Conservation (phyloP, 1,140 invertebrate species). For the Leptinotarsa defecta region DNA sequence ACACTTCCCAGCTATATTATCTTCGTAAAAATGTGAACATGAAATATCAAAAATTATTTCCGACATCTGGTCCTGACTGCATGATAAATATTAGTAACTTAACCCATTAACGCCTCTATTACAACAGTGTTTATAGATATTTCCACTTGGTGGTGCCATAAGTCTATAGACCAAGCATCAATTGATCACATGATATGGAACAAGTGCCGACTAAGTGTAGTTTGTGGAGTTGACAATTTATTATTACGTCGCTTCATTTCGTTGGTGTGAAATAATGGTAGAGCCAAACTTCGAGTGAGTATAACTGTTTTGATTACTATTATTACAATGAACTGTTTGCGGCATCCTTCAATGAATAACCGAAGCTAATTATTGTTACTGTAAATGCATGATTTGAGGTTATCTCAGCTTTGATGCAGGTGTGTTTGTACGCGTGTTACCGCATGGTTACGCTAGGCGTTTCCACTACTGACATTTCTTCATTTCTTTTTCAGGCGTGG, state of each 20-base stretch:
- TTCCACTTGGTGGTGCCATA: neutral
- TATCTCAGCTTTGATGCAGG: neutral
- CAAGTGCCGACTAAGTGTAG: neutral
- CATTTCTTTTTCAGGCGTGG: constrained; percentile 1
- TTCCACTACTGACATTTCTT: neutral
- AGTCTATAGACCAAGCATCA: neutral
- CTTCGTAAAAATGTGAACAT: too few species aligned
- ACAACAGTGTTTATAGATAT: too few species aligned
- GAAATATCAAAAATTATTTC: too few species aligned
- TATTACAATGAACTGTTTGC: neutral
- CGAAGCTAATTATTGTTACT: neutral
- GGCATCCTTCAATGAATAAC: neutral
- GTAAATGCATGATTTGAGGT: neutral
- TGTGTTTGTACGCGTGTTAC: constrained; percentile 7
- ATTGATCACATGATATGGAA: neutral
- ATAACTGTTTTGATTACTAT: neutral
- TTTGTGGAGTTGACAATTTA: neutral
- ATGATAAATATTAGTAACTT: too few species aligned
- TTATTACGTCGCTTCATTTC: neutral
- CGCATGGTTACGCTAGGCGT: constrained; percentile 14
- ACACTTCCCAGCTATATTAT: too few species aligned
- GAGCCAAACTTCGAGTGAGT: neutral
- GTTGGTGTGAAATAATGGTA: neutral
- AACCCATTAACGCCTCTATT: too few species aligned
- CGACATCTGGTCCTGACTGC: too few species aligned